Base-by-base conservation (phyloP, 2,113 vertebrate species). In the Calypte anna region DNA sequence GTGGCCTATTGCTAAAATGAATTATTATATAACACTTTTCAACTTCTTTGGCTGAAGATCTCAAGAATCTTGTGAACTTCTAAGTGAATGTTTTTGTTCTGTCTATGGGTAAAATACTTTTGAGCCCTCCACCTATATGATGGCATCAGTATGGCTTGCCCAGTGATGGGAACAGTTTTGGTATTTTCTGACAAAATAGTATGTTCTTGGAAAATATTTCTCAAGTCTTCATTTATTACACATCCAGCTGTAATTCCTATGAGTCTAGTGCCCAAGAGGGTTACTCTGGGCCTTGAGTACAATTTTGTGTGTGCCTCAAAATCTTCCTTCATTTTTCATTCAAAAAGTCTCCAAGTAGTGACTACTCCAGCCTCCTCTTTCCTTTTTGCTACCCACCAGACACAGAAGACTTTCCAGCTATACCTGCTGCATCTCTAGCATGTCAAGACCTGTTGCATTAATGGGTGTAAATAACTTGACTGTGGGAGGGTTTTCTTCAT, bases 401-500 rank as follows among this genome's bases (percentile, higher is more conserved):
- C 77, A 48, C 2, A 82, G 61, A 79, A 82, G 67, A 44, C 21
- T 75, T 82, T 90, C n/a, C 59, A 57, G 28, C 38, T 53, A 10
- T 9, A 43, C 0, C 0, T 48, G 31, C 63, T 90, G 72, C 67
- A 58, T 62, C 73, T 81, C 36, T 40, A 68, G 55, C 51, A 5
- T 40, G 19, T 58, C 48, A 59, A 67, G 57, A 36, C 43, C 51
- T 78, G 46, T 40, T 81, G 61, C 66, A 28, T 38, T 90, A 80
- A 64, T 43, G 69, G 40, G 2, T 90, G 27, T 51, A 77, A 88
- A 80, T 50, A 93, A 25, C 63, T 86, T 1, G 0, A 1, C 50
- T 66, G 59, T 73, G 67, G 80, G 72, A 86, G 46, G 18, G 12
- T 62, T 90, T 70, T 92, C 83, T 88, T 74, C 81, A 46, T 14